A percentile compares a stretch with the other conserved stretches of the same genome.
These are phyloP conservation scores for Dascyllus trimaculatus DNA, from an alignment of 2,113 vertebrate species.

Conservation along the genomic window DNA sequence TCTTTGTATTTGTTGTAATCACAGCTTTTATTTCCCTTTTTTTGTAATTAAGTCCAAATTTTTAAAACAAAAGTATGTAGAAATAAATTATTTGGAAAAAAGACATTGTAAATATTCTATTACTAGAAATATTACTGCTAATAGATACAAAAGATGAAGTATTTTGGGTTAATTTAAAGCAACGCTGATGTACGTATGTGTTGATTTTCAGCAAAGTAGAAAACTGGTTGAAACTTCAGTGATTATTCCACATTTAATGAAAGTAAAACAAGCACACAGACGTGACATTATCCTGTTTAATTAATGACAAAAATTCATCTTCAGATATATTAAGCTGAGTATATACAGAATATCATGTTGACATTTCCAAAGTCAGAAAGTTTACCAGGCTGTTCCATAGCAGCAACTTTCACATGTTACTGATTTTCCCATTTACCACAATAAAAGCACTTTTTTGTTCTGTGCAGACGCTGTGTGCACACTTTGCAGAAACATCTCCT, in stretches of 20 bases:
- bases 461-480: neutral
- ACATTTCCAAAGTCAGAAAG: conserved; percentile 28
- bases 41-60: no score
- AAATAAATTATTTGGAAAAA: no score
- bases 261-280: conserved; percentile 25
- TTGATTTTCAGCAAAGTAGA: no score
- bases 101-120: no score
- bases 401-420: conserved; percentile 16
- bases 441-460: conserved; percentile 5
- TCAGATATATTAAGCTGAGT: neutral
- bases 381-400: conserved; percentile 14
- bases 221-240: no score
- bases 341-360: conserved; percentile 28
- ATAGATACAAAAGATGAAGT: no score
- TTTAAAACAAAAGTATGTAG: no score
- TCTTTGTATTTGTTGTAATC: no score
- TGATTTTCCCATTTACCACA: conserved; percentile 27
- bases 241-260: conserved; percentile 37
- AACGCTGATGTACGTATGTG: no score
- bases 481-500: conserved; percentile 23
- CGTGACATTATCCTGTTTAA: conserved; percentile 60
- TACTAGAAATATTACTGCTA: no score
- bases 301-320: conserved; percentile 44
- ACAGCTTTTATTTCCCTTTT: no score
- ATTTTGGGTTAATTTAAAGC: no score